Percentiles rank a stretch among this genome's conserved stretches.
Conservation (phyloP, 2,113 vertebrate genomes). For the Myiozetetes cayanensis region DNA sequence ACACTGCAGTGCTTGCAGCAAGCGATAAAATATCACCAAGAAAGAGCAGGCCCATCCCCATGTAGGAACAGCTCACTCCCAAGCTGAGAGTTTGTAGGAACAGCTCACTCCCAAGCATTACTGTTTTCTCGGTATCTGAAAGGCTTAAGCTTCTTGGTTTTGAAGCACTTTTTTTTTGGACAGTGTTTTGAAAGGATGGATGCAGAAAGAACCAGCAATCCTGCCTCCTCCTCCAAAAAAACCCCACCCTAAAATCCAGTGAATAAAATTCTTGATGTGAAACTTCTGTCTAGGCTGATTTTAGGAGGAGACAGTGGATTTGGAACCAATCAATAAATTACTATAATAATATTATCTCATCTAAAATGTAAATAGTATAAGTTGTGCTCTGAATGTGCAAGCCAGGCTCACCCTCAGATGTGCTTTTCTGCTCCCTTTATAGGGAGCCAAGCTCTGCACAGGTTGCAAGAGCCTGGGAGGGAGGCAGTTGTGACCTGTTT, state of each 20-base stretch:
- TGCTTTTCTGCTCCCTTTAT: background rate
- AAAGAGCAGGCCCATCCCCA: background rate
- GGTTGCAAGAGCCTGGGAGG: background rate
- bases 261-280: background rate
- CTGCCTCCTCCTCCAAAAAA: background rate
- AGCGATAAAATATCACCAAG: background rate
- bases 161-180: background rate
- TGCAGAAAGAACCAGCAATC: background rate
- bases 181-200: background rate
- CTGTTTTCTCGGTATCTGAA: background rate
- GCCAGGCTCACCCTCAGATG: background rate
- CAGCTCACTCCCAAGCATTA: rapidly evolving
- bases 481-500: rapidly evolving
- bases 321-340: background rate
- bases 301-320: background rate
- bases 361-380: background rate
- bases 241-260: background rate
- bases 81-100: rapidly evolving
- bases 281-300: background rate
- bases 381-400: background rate
- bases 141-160: background rate
- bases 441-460: background rate
- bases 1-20: background rate
- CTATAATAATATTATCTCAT: background rate
- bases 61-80: rapidly evolving